Evolutionary conservation across 2,797 vertebrate genomes (phyloP), one percentile per base, ranked within the genome.

Genomic region (Arremon aurantiirostris): DNA sequence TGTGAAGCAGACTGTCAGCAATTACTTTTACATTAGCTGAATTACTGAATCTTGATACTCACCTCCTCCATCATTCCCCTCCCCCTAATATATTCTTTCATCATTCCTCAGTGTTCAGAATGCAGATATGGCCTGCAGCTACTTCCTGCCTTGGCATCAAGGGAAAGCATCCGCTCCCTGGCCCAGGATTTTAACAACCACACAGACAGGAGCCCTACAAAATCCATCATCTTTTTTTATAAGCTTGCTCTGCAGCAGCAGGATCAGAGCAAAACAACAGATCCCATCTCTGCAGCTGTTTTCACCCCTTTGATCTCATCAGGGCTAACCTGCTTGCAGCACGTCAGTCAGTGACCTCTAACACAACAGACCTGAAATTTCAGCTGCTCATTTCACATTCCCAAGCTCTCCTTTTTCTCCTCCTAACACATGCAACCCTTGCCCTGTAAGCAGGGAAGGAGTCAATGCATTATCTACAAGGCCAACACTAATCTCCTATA

Each of bases 1-100:
- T 35, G 47, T 66, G 85, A 92, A 84, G 72, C 59, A 88, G 82
- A 90, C 56, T 56, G 76, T 50, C 79, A 86, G 87, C 76, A 94
- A 94, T 82, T 93, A 93, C 72, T 95, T 95, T 66, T 93, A 91
- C 84, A 92, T 89, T 89, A 96, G 89, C 80, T 91, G 82, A 88
- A 96, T 91, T 95, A 96, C 69, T 53, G 52, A 86, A 82, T 95
- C 77, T 81, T 52, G 34, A 86, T 79, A 53, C 11, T 83, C 68
- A 64, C 80, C 87, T 90, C 63, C 59, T 66, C 57, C 72, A 59
- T 59, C 9, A 0, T 17, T 95, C 77, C 94, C 86, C 73, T 95
- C 78, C 90, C 82, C 72, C 55, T 93, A 93, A 86, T 57, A 72
- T 35, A 89, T 72, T 92, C 69, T 66, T 85, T 56, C 91, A 93